These are phyloP conservation scores for Alethe castanea DNA, from an alignment of 2,113 vertebrate genomes.

Conservation along the genomic window DNA sequence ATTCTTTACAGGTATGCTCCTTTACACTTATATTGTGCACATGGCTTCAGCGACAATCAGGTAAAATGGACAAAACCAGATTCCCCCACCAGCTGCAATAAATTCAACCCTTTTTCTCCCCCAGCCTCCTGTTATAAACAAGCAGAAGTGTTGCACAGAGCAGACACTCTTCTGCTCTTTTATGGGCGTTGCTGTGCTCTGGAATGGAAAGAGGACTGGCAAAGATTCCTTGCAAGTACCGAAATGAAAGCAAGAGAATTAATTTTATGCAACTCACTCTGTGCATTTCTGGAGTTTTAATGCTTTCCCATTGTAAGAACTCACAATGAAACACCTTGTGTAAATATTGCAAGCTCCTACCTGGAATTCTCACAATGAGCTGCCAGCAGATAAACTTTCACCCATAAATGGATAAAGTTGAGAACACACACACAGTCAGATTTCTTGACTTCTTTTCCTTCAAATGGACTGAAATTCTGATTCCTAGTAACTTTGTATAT, in stretches of 20 bases:
- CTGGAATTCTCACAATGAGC: slow-evolving; percentile 52
- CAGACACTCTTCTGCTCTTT: slow-evolving; percentile 27
- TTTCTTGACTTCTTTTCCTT: neutral
- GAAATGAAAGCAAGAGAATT: slow-evolving; percentile 48
- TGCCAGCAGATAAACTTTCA: slow-evolving; percentile 35
- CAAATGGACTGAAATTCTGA: neutral
- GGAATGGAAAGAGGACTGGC: neutral
- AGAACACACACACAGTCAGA: neutral
- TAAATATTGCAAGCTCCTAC: slow-evolving; percentile 34
- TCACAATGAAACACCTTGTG: slow-evolving; percentile 62
- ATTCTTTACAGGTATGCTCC: slow-evolving; percentile 27
- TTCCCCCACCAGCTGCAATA: slow-evolving; percentile 15
- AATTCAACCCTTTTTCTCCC: neutral
- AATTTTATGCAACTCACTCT: neutral
- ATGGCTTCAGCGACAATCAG: neutral
- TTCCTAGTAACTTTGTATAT: neutral
- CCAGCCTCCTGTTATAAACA: neutral
- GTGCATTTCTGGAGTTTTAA: slow-evolving; percentile 16
- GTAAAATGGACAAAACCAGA: slow-evolving; percentile 54
- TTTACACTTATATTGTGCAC: neutral
- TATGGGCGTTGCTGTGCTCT: neutral
- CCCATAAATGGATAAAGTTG: neutral
- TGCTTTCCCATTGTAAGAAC: neutral
- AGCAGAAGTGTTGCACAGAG: slow-evolving; percentile 41
- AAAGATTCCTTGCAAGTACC: slow-evolving; percentile 36